Percentiles rank a stretch among this genome's conserved stretches.
These are phyloP conservation scores for Psix sp. DNA, from an alignment of 1,140 invertebrate species.

Conservation along the genomic window DNA sequence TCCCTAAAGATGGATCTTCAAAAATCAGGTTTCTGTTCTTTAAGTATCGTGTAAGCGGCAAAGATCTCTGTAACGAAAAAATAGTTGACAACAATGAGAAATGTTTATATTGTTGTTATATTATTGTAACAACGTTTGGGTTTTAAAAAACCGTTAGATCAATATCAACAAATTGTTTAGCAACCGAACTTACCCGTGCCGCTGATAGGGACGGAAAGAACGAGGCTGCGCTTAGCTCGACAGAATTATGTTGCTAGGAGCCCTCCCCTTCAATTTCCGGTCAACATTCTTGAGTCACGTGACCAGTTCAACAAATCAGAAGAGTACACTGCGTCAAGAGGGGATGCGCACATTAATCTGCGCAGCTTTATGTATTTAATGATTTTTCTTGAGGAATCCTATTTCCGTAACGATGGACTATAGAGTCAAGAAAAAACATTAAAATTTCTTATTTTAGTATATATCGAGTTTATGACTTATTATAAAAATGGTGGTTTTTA, in stretches of 20 bases:
- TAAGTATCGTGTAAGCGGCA: slow-evolving; percentile 39
- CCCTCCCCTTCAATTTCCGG: slow-evolving; percentile 1
- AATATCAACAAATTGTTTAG: background rate
- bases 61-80: slow-evolving; percentile 59
- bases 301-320: background rate
- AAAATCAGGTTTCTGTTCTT: background rate
- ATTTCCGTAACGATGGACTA: background rate
- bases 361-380: background rate
- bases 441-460: no score
- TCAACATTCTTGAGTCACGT: background rate
- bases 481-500: no score
- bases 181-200: slow-evolving; percentile 66
- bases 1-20: slow-evolving; percentile 44
- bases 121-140: background rate
- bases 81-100: background rate
- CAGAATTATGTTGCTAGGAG: slow-evolving; percentile 3
- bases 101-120: background rate
- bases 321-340: background rate
- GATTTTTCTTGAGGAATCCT: background rate
- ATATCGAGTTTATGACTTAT: no score
- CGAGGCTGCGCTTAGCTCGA: background rate
- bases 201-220: slow-evolving; percentile 69
- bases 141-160: slow-evolving; percentile 2
- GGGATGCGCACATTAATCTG: background rate
- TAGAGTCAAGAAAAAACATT: background rate